These are phyloP conservation scores for Panulirus ornatus DNA, from an alignment of 1,140 invertebrate genomes.

Conservation along the genomic window DNA sequence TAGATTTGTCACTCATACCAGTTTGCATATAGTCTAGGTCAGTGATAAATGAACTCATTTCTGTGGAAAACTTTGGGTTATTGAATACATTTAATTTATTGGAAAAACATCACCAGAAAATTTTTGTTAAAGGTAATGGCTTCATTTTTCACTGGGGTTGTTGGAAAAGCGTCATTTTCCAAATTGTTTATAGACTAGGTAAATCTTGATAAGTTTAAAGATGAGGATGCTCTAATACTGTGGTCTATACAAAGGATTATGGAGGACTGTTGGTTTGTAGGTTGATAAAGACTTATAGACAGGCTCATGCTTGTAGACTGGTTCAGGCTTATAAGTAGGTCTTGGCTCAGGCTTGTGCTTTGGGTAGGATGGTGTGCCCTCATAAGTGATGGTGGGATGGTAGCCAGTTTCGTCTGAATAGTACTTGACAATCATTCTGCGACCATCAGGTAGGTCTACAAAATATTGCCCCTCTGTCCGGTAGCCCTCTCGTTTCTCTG, in stretches of 20 bases:
- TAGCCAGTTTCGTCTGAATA: slow-evolving; percentile 64
- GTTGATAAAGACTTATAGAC: slow-evolving; percentile 25
- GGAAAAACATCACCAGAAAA: too few species aligned
- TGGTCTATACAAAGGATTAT: background rate
- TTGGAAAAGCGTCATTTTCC: background rate
- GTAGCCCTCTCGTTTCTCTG: slow-evolving; percentile 70
- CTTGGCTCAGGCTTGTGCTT: slow-evolving; percentile 14
- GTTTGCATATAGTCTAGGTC: background rate
- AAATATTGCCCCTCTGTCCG: slow-evolving; percentile 75
- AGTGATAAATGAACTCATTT: background rate
- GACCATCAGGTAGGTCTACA: slow-evolving; percentile 75
- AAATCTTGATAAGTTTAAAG: background rate
- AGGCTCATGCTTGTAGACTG: slow-evolving; percentile 29
- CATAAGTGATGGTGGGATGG: slow-evolving; percentile 61
- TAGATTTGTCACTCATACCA: background rate
- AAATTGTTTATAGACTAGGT: background rate
- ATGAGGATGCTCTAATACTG: background rate
- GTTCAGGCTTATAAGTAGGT: slow-evolving; percentile 24
- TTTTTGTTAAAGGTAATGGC: background rate
- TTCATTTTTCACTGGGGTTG: background rate
- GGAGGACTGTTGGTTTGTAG: background rate
- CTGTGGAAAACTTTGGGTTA: too few species aligned
- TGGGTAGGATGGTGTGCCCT: slow-evolving; percentile 36
- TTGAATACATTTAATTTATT: too few species aligned
- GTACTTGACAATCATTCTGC: slow-evolving; percentile 64